Base-by-base conservation (phyloP, 2,888 invertebrate species). In the Eucera pruinosa region DNA sequence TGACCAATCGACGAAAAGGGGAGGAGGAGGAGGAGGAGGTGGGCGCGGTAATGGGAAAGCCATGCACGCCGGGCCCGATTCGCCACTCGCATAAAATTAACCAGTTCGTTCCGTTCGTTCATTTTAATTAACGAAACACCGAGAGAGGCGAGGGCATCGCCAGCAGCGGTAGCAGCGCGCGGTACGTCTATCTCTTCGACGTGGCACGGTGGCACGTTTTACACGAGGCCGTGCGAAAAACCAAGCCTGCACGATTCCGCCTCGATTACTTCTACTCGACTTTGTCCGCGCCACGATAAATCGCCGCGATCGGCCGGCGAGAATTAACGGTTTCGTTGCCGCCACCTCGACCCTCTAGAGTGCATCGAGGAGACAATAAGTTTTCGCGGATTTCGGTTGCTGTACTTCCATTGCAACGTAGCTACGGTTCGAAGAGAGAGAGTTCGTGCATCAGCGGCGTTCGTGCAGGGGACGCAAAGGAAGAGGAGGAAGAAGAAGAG, bases 81-180 rank as follows among this genome's bases (percentile, higher is more conserved):
- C 85, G 86, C 86, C 89, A 89, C 87, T 88, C 90, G 91, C 91
- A 91, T 91, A 91, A 91, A 91, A 91, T 91, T 91, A 91, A 91
- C 90, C 89, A 88, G 89, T 57, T 76, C 72, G 82, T 72, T 80
- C n/a, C 82, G 54, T 55, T 55, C 41, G 87, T 89, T 89, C 89
- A 88, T 90, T 91, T 91, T 91, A 91, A 91, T 91, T 91, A 91
- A 91, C 90, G 91, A 90, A 91, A 91, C 91, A 91, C 87, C 89
- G 87, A 83, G 84, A 85, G 84, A 86, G 87, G 80, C 85, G 87
- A 83, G 84, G 85, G 84, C 86, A 87, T 81, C 85, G 87, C 62
- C 66, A 60, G 76, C n/a, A n/a, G n/a, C n/a, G n/a, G n/a, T n/a
- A n/a, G n/a, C n/a, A n/a, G n/a, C n/a, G n/a, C 80, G 80, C 80